Evolutionary conservation across 2,888 invertebrate species (phyloP), one percentile per base, ranked within the genome.

Genomic region (Phyllotreta striolata): DNA sequence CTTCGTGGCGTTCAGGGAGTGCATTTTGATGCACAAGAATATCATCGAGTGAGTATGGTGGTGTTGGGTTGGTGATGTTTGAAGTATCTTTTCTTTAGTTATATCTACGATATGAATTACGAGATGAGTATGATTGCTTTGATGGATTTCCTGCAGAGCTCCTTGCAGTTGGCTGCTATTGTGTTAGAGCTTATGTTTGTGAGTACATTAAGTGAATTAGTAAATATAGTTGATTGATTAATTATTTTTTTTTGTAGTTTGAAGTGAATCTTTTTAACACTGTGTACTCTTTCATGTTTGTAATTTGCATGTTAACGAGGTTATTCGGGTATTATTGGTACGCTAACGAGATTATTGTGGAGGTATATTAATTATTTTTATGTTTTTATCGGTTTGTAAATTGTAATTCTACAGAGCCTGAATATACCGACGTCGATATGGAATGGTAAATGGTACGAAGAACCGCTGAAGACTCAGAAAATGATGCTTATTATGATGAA

Each of bases 81-180:
- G 46, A 14, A 12, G 13, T 12, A 12, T 10, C 8, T 2, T 49
- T 24, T 5, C 55, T 69, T 67, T 57, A 72, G 72, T 6, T 73
- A 70, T 34, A 46, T 73, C 34, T 55, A 69, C 9, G 68, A 66
- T 6, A 72, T 71, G 44, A 73, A 73, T 46, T 55, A 63, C 14
- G 64, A 64, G 10, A 72, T 73, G 72, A 71, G 66, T 55, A 66
- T 71, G 44, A 66, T 73, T 3, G 71, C 71, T 68, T 41, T 73
- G n/a, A 64, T 71, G 51, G 73, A 73, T 55, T 73, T 73, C 57
- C 56, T 73, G 49, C 73, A 73, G 56, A 70, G 71, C 60, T 73
- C 73, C 6, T 34, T 73, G 8, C 73, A 73, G 47, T 49, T 72
- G 38, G 71, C 73, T 5, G 72, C 71, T 1, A 68, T 72, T 41